Evolutionary conservation across 2,888 invertebrate species (phyloP), one percentile per base, ranked within the genome.

Genomic region (Lepidocyrtinus sp.): DNA sequence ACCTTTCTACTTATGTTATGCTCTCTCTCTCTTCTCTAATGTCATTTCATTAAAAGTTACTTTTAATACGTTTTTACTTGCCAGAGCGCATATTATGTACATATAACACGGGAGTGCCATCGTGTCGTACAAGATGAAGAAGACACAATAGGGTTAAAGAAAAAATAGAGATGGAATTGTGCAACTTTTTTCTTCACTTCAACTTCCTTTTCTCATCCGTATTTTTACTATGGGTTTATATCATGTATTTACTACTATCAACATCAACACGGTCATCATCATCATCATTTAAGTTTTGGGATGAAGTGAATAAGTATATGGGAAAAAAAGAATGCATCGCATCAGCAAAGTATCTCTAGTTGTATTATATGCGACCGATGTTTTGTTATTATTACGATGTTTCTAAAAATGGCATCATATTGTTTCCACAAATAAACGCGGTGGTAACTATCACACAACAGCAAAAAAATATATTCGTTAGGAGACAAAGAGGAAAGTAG

Each of bases 321-420:
- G 59, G 59, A 15, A 21, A 69, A 45, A 15, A 24, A 68, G 55
- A 26, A 21, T 24, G 27, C 55, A 70, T 46, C 36, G 26, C 55
- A 70, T 70, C 27, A 70, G 15, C 12, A 59, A 21, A 59, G 5
- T 5, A 59, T 69, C 55, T 55, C 26, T 70, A n/a, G 59, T n/a
- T 59, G n/a, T n/a, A 21, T 71, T 71, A 50, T 70, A 76, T 26
- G 55, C 50, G 63, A 70, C 70, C 63, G 64, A 50, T 76, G 27
- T 27, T n/a, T n/a, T n/a, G n/a, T n/a, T n/a, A n/a, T n/a, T 61
- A 55, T 70, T 63, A 70, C 64, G 59, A 65, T 78, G 79, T 55
- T 73, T 73, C 79, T 79, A 79, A 79, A 79, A 79, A 79, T 79
- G 79, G 79, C 73, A 73, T 79, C 79, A 79, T 79, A 79, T 79